Base-by-base conservation (phyloP, 2,797 vertebrate genomes). In the Florisuga fusca region DNA sequence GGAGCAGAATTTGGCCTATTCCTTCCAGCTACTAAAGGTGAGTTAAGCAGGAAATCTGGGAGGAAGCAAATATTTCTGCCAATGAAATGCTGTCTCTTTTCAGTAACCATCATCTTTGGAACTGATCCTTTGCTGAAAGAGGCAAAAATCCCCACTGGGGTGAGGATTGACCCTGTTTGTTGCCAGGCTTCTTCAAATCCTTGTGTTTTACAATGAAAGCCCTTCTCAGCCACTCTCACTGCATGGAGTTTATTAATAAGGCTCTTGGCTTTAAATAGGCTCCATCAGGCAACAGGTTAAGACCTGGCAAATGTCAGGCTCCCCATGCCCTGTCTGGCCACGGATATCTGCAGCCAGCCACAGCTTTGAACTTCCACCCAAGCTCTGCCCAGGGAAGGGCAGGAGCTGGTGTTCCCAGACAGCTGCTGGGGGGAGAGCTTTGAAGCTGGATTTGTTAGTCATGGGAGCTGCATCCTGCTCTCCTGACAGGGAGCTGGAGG, bases 381-480 rank as follows among this genome's bases (percentile, higher is more conserved):
- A 46, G n/a, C 62, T 20, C 46, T 17, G 62, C 61, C 13, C 2
- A 23, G 45, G 38, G 57, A 63, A 84, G 48, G 79, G 72, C 74
- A 59, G 53, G 78, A 71, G 72, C 36, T 0, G 21, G 53, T 10
- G 51, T 51, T 50, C 6, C 1, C 1, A 5, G 62, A 41, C 63
- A 77, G 64, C 80, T 67, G 87, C 9, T 67, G 84, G 9, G 31
- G 63, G 46, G 55, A 33, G 21, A 50, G 62, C 74, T 83, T 67
- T 12, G 38, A 43, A 50, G 73, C 26, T 12, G 69, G 57, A 50
- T 87, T 38, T 77, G 36, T 64, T 23, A 20, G 48, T 46, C 25
- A 8, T 0, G 1, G 51, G 36, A 78, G 58, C 73, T 36, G 57
- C 85, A 48, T 69, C 83, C 43, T 0, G 1, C 48, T 46, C 41